Conservation (phyloP, 1,140 invertebrate genomes). For the Drosophila paulistorum region DNA sequence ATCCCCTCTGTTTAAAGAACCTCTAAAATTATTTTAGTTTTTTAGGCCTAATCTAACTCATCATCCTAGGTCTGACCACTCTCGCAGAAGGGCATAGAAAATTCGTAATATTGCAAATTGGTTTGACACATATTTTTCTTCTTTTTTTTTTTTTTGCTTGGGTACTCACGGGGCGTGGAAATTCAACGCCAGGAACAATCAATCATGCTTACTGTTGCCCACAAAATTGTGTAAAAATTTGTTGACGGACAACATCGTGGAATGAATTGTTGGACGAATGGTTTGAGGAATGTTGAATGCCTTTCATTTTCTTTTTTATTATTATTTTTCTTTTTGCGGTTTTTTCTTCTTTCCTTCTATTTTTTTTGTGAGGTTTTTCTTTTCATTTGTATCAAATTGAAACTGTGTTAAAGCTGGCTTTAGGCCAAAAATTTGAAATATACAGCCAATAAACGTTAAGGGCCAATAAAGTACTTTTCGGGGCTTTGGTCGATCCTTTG, state of each 20-base stretch:
- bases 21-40: too few relatives aligned
- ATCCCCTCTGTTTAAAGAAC: too few relatives aligned
- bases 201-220: constrained; percentile 68
- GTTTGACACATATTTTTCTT: background rate
- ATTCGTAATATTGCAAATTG: background rate
- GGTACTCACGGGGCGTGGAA: constrained; percentile 30
- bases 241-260: constrained; percentile 36
- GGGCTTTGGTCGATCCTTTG: background rate
- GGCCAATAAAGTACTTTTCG: constrained; percentile 5
- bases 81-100: background rate
- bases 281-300: constrained; percentile 10
- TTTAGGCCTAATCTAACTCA: too few relatives aligned
- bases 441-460: constrained; percentile 6
- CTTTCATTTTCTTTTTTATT: background rate
- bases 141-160: background rate
- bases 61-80: too few relatives aligned
- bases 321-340: background rate
- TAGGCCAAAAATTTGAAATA: background rate
- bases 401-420: constrained; percentile 6
- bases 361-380: background rate
- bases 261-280: constrained; percentile 32
- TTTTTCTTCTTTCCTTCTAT: background rate
- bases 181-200: constrained; percentile 63
- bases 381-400: constrained; percentile 7
- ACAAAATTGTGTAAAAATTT: constrained; percentile 60